phyloP scores from a whole-genome alignment of 2,113 vertebrate genomes.

The Chaetops frenatus region DNA sequence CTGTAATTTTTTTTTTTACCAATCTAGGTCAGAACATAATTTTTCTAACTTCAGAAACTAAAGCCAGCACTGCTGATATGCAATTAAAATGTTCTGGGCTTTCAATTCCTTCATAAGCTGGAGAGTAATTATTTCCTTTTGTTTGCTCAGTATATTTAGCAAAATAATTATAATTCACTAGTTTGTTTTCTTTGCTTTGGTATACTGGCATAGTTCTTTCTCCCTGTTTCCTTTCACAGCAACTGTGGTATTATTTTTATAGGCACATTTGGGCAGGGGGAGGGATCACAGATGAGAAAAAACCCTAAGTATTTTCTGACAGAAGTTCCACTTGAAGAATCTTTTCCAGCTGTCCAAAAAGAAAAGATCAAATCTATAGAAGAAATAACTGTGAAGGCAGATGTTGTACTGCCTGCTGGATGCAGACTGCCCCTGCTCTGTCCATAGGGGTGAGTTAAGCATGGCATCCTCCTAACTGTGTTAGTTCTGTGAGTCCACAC shows the following conservation, averaged over 20 bases:
- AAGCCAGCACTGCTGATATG: background rate
- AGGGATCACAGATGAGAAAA: background rate
- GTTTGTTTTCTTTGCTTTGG: background rate
- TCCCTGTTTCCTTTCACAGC: background rate
- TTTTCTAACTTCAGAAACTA: background rate
- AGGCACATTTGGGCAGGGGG: background rate
- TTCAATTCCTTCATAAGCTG: background rate
- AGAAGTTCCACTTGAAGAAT: background rate
- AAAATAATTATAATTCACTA: slow-evolving; percentile 34
- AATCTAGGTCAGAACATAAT: background rate
- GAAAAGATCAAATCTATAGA: background rate
- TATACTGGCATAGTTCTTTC: background rate
- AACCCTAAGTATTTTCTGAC: background rate
- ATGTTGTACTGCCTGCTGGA: background rate
- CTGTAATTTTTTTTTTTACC: background rate
- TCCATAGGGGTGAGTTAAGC: background rate
- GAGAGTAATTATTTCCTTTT: slow-evolving; percentile 18
- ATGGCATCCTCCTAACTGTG: background rate
- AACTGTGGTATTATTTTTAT: background rate
- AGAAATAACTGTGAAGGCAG: background rate
- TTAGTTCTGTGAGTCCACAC: background rate
- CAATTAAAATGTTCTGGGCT: slow-evolving; percentile 5
- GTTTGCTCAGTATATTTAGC: slow-evolving; percentile 36
- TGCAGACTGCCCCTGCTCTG: background rate
- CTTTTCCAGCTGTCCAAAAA: background rate